Evolutionary conservation across 2,113 vertebrate species (phyloP).

Genomic region (Hippolais icterina): DNA sequence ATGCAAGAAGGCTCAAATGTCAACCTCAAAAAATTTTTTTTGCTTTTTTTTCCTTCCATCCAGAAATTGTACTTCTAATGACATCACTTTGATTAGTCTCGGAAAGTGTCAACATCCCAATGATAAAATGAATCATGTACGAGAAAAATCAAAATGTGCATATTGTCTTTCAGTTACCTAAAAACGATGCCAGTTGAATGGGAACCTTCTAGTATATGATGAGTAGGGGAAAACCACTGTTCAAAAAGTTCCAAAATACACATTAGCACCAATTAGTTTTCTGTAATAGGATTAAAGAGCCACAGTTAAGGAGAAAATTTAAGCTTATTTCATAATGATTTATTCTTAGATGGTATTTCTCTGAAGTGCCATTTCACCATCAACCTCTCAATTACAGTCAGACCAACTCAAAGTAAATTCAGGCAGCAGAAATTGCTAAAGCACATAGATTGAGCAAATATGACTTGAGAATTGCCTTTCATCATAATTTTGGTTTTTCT

Average conservation of each 20-base stretch:
- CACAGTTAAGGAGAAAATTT: neutral
- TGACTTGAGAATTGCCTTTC: neutral
- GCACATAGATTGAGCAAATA: neutral
- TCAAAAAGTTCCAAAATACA: neutral
- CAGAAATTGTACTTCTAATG: neutral
- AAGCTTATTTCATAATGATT: slow-evolving; percentile 26
- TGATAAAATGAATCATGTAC: neutral
- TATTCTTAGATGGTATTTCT: neutral
- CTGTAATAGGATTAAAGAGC: neutral
- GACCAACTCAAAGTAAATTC: neutral
- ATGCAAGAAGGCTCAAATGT: neutral
- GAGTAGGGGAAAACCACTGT: neutral
- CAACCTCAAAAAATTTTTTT: neutral
- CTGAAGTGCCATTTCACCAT: neutral
- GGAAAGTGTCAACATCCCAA: neutral
- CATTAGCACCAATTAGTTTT: slow-evolving; percentile 16
- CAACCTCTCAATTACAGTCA: neutral
- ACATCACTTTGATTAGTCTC: neutral
- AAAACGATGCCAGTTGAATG: neutral
- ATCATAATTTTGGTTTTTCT: neutral
- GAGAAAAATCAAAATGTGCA: neutral
- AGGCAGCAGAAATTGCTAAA: neutral
- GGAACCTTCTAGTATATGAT: neutral
- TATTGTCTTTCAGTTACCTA: neutral
- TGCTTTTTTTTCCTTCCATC: neutral